Conservation (phyloP, 2,113 vertebrate species). For the Oncorhynchus mykiss region DNA sequence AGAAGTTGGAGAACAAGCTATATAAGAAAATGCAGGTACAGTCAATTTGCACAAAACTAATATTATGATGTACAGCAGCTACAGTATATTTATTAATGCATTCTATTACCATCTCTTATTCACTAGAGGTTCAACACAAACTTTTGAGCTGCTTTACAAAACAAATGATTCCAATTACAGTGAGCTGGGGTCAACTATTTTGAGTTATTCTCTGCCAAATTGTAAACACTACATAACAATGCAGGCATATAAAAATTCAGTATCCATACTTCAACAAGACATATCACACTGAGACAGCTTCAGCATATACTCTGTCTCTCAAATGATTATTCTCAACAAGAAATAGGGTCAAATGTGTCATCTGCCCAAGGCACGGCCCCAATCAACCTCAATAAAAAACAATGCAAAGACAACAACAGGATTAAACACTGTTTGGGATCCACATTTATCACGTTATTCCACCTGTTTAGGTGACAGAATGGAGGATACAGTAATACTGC, state of each 20-base stretch:
- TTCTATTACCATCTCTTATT: neutral
- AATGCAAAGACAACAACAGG: neutral
- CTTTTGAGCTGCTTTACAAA: neutral
- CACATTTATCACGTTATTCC: neutral
- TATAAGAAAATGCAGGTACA: too few species aligned
- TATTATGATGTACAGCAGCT: neutral
- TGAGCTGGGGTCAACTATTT: too few species aligned
- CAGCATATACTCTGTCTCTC: neutral
- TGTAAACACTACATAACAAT: constrained; percentile 8
- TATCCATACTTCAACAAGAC: constrained; percentile 31
- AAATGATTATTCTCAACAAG: constrained; percentile 21
- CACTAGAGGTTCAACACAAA: neutral
- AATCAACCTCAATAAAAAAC: neutral
- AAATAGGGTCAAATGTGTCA: constrained; percentile 37
- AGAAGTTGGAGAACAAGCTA: too few species aligned
- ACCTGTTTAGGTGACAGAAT: neutral
- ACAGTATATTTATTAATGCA: neutral
- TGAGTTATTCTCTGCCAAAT: too few species aligned
- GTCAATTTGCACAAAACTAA: neutral
- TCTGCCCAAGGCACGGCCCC: constrained; percentile 3
- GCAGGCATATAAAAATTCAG: constrained; percentile 6
- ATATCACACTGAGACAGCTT: neutral
- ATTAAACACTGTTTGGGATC: neutral
- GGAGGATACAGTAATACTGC: too few species aligned
- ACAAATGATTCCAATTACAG: too few species aligned